phyloP scores from a whole-genome alignment of 1,140 invertebrate genomes.

The Drosophila carrolli region DNA sequence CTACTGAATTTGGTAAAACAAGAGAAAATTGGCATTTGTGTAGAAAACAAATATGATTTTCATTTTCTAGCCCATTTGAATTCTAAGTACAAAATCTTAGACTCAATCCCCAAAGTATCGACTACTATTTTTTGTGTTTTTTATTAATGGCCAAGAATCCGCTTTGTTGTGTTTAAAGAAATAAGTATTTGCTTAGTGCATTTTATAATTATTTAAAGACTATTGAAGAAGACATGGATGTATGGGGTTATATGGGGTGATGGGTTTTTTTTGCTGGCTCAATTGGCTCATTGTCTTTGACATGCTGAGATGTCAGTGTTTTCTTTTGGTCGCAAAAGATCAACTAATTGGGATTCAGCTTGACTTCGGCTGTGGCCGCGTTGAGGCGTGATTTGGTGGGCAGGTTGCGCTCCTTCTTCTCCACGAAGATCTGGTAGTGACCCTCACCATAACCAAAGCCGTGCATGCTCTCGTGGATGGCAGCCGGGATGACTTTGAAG shows the following conservation, averaged over 20 bases:
- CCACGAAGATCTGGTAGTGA: constrained; percentile 79
- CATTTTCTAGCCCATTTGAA: no score
- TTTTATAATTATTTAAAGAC: constrained; percentile 50
- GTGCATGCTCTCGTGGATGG: constrained; percentile 75
- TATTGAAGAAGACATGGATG: constrained; percentile 45
- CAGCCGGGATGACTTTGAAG: constrained; percentile 67
- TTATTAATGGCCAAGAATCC: constrained; percentile 56
- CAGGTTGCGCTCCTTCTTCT: constrained; percentile 78
- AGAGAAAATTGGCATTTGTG: no score
- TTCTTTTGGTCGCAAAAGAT: neutral
- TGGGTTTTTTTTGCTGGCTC: constrained; percentile 22
- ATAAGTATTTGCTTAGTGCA: constrained; percentile 10
- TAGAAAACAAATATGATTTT: no score
- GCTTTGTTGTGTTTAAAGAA: constrained; percentile 39
- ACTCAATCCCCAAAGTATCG: neutral
- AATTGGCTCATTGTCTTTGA: constrained; percentile 61
- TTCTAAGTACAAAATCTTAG: no score
- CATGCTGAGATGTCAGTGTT: constrained; percentile 25
- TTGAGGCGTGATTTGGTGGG: constrained; percentile 74
- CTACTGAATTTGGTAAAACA: no score
- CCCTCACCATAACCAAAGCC: constrained; percentile 79
- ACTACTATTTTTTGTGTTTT: constrained; percentile 27
- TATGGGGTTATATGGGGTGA: neutral
- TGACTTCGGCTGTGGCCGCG: constrained; percentile 78
- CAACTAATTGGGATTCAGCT: constrained; percentile 80